These are phyloP conservation scores for Drosophila malerkotliana DNA, from an alignment of 1,140 invertebrate genomes.

Conservation along the genomic window DNA sequence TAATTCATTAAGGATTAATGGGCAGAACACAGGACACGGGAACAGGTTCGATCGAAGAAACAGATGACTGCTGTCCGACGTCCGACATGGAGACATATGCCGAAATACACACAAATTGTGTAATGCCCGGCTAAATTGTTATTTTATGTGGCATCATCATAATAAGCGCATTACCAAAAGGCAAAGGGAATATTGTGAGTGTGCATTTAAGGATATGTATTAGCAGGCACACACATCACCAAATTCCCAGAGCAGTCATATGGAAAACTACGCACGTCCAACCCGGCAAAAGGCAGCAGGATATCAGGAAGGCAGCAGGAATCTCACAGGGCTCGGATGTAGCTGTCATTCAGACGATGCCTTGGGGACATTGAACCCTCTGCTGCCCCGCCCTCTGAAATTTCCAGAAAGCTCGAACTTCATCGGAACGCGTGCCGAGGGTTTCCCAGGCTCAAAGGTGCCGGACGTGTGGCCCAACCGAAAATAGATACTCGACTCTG, in stretches of 20 bases:
- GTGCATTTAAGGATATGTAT: constrained; percentile 41
- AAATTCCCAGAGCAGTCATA: constrained; percentile 62
- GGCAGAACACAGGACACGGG: constrained; percentile 15
- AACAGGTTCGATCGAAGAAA: constrained; percentile 33
- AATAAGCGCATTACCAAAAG: constrained; percentile 77
- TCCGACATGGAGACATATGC: constrained; percentile 47
- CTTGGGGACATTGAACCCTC: constrained; percentile 73
- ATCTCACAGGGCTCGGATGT: constrained; percentile 38
- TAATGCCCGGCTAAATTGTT: constrained; percentile 80
- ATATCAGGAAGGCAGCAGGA: constrained; percentile 17
- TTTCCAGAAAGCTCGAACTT: constrained; percentile 5
- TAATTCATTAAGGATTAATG: constrained; percentile 78
- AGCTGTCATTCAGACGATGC: constrained; percentile 72
- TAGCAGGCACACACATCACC: constrained; percentile 35
- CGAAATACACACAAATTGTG: constrained; percentile 48
- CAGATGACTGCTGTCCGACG: constrained; percentile 49
- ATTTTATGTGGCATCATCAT: constrained; percentile 81
- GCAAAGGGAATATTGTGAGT: constrained; percentile 27
- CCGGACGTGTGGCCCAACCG: constrained; percentile 55
- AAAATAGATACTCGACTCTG: constrained; percentile 15
- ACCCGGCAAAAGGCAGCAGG: constrained; percentile 21
- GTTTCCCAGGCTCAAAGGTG: constrained; percentile 62
- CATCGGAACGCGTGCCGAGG: constrained; percentile 56
- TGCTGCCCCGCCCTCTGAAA: neutral
- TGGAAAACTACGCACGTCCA: constrained; percentile 75